Evolutionary conservation across 2,113 vertebrate genomes (phyloP).

Genomic region (Semnornis frantzii): DNA sequence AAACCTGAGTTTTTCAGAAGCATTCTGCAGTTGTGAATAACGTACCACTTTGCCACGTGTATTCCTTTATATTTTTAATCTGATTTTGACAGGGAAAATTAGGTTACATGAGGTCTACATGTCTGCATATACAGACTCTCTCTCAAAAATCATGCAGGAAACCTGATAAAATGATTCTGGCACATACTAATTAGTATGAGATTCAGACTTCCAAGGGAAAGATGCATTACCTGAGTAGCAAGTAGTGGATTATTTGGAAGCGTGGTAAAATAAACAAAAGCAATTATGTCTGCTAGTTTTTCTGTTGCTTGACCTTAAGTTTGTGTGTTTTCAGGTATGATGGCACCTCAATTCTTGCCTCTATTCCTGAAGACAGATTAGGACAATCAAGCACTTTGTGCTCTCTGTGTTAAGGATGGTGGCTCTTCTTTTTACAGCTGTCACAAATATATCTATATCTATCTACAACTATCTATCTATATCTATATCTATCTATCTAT

Average conservation of each 20-base stretch:
- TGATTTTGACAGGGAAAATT: background rate
- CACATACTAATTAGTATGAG: background rate
- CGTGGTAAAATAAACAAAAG: background rate
- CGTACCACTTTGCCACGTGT: background rate
- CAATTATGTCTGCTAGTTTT: background rate
- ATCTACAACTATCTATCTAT: no score
- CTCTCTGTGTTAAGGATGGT: background rate
- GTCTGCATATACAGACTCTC: background rate
- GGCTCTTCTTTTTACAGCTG: background rate
- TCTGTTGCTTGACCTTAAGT: background rate
- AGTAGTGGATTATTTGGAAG: background rate
- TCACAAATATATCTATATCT: no score
- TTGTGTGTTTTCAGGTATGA: background rate
- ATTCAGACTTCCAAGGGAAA: background rate
- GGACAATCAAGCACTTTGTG: background rate
- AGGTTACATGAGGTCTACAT: background rate
- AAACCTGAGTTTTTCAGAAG: background rate
- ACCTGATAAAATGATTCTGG: background rate
- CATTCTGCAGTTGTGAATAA: background rate
- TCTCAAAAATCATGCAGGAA: background rate
- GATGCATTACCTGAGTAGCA: background rate
- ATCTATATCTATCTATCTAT: no score
- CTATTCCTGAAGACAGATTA: background rate
- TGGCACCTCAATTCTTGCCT: background rate
- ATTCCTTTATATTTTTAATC: background rate